Evolutionary conservation across 2,888 invertebrate species (phyloP), one percentile per base, ranked within the genome.

Genomic region (Cryptops parisi): DNA sequence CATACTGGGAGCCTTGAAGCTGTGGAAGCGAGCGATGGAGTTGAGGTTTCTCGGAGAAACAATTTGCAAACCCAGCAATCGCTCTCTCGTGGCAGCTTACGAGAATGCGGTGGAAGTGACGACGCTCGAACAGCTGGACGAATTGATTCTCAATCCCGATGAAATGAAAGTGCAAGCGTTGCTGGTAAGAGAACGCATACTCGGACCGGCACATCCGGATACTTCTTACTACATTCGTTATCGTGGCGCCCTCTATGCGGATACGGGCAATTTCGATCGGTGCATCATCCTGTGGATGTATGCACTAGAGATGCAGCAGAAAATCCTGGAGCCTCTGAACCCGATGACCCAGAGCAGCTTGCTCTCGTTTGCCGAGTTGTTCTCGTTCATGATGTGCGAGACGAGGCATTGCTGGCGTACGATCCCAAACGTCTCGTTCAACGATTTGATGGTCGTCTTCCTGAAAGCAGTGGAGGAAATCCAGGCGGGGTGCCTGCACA

Each of bases 271-370:
- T 64, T 94, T 93, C 74, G 78, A 81, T 53, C 64, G 75, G 17
- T 96, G 94, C 72, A 88, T 94, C 59, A 82, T 85, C 64, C 76
- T 96, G 58, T 96, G 96, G 96, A 88, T 89, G 71, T 93, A 96
- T 72, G 94, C 94, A 25, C 75, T 96, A 38, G 90, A 91, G 67
- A 91, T 93, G 87, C 94, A 94, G 61, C 89, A 91, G 67, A 80
- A 81, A 58, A 88, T 90, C 73, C 75, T 94, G 60, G 89, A 91
- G 62, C 87, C 94, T 21, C 77, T 96, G 49, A 89, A 88, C 67
- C 87, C 89, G 24, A 86, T 93, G 81, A 94, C 94, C 12, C 91
- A 93, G 69, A 89, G 89, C 67, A 88, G 88, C 58, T 77, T 96
- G 57, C 81, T 90, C 66, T 89, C 90, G 62, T 96, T 96, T 70